These are phyloP conservation scores for Diachrysia chrysitis DNA, from an alignment of 2,888 invertebrate species.

Conservation along the genomic window DNA sequence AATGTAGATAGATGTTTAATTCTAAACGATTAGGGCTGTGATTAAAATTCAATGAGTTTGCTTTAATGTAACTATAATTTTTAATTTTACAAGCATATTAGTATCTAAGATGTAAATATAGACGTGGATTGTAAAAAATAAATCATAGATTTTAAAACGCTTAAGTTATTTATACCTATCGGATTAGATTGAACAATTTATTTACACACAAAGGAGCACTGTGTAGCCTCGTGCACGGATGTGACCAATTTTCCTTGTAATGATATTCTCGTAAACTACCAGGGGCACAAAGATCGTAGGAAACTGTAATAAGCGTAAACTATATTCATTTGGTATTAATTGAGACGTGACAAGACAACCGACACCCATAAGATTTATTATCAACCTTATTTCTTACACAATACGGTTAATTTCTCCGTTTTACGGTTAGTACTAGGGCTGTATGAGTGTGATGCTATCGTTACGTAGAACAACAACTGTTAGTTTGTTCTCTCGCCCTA, in stretches of 20 bases:
- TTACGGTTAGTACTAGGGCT: slow-evolving; percentile 54
- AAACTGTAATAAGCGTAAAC: slow-evolving; percentile 64
- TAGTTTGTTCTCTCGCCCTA: slow-evolving; percentile 78
- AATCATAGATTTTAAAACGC: slow-evolving; percentile 20
- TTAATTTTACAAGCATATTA: slow-evolving; percentile 24
- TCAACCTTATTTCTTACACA: slow-evolving; percentile 52
- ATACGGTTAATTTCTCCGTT: slow-evolving; percentile 62
- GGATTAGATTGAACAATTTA: slow-evolving; percentile 25
- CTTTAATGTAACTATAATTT: slow-evolving; percentile 21
- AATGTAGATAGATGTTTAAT: slow-evolving; percentile 49
- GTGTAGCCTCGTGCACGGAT: slow-evolving; percentile 41
- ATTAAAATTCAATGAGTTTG: slow-evolving; percentile 49
- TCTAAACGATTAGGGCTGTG: slow-evolving; percentile 37
- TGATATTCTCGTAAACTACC: slow-evolving; percentile 35
- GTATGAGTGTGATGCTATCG: slow-evolving; percentile 60
- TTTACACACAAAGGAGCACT: slow-evolving; percentile 48
- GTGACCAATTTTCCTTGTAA: slow-evolving; percentile 51
- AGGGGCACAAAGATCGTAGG: slow-evolving; percentile 63
- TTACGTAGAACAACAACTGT: slow-evolving; percentile 70
- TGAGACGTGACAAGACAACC: slow-evolving; percentile 74
- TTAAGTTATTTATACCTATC: slow-evolving; percentile 30
- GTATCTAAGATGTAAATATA: slow-evolving; percentile 36
- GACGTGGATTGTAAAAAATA: slow-evolving; percentile 27
- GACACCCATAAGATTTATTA: slow-evolving; percentile 48
- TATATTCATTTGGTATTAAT: slow-evolving; percentile 77